phyloP scores from a whole-genome alignment of 2,113 vertebrate species.

The Rhadina sibilatrix region DNA sequence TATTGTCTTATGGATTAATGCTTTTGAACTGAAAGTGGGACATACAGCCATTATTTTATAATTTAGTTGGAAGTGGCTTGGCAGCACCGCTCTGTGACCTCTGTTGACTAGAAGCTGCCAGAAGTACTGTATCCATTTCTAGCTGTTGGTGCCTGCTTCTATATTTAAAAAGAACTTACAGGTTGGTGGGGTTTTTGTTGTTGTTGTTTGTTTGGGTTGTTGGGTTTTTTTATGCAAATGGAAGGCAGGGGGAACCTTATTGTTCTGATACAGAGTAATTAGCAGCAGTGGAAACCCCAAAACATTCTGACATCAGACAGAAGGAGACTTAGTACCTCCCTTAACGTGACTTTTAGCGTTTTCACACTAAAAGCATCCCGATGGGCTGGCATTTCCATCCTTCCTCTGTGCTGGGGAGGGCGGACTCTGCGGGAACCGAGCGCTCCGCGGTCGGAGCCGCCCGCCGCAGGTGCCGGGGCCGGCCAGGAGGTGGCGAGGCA shows the following conservation, averaged over 20 bases:
- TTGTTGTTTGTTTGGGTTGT: too few relatives aligned
- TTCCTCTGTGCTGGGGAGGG: accelerated
- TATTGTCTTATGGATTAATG: background rate
- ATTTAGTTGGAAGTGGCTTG: background rate
- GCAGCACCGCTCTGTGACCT: background rate
- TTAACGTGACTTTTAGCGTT: background rate
- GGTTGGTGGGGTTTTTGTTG: background rate
- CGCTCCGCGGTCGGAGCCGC: background rate
- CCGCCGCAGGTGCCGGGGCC: background rate
- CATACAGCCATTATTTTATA: background rate
- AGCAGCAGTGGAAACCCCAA: background rate
- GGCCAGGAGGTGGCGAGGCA: slow-evolving; percentile 75
- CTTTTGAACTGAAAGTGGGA: background rate
- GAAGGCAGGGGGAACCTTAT: background rate
- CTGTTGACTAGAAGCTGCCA: background rate
- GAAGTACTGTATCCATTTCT: background rate
- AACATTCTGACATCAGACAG: background rate
- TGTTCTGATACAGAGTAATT: background rate
- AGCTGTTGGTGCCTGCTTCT: background rate
- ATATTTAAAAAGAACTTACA: background rate
- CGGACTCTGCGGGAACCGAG: background rate
- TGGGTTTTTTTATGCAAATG: background rate
- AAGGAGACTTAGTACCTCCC: background rate
- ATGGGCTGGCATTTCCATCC: accelerated
- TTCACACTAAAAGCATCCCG: accelerated